A percentile compares a stretch with the other conserved stretches of the same genome.
Conservation (phyloP, 1,140 invertebrate genomes). For the Lerema accius region DNA sequence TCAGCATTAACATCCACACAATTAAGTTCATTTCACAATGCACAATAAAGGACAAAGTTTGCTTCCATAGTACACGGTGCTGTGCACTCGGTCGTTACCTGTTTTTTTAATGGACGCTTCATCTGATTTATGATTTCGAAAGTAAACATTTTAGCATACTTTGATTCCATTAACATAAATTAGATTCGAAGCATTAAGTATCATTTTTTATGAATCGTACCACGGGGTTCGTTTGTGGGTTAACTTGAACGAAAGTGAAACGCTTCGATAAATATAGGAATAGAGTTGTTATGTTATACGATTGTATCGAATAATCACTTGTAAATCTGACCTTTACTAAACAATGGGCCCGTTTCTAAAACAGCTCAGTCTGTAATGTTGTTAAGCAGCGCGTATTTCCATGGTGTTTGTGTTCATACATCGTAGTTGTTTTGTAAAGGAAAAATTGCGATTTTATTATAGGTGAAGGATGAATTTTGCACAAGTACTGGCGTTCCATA, state of each 20-base stretch:
- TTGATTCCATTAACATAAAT: slow-evolving; percentile 45
- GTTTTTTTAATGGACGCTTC: slow-evolving; percentile 11
- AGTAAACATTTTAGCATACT: slow-evolving; percentile 41
- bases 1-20: neutral
- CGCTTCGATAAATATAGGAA: slow-evolving; percentile 50
- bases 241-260: slow-evolving; percentile 51
- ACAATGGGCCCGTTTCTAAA: slow-evolving; percentile 53
- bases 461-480: no score
- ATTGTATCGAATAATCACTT: slow-evolving; percentile 57
- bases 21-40: slow-evolving; percentile 2
- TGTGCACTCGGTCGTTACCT: slow-evolving; percentile 14
- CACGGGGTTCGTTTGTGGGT: slow-evolving; percentile 5
- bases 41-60: neutral
- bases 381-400: slow-evolving; percentile 18
- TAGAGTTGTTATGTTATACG: slow-evolving; percentile 43
- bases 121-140: slow-evolving; percentile 42
- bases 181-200: slow-evolving; percentile 30
- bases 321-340: slow-evolving; percentile 51
- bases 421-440: no score
- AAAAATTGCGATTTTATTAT: no score
- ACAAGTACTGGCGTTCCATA: no score
- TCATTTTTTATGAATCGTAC: slow-evolving; percentile 33
- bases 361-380: slow-evolving; percentile 6
- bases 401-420: no score
- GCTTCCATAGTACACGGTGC: neutral